A percentile compares a stretch with the other conserved stretches of the same genome.
Evolutionary conservation across 2,113 vertebrate genomes (phyloP).

Genomic region (Neodon shergylaensis): DNA sequence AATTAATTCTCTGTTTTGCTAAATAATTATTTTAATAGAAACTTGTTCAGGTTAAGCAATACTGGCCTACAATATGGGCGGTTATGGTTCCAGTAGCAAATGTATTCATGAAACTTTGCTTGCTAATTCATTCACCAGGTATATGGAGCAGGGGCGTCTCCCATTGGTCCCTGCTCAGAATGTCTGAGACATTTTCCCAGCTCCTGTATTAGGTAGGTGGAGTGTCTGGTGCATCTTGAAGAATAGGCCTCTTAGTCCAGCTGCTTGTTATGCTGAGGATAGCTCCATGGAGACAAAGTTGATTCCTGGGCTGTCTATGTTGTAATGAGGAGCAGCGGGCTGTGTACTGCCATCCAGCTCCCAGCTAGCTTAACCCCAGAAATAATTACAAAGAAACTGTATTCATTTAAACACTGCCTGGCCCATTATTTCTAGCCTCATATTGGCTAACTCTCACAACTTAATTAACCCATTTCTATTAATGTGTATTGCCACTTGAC

Average conservation of each 20-base stretch:
- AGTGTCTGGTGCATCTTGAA: background rate
- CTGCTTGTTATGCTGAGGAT: background rate
- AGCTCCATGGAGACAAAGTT: background rate
- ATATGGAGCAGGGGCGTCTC: background rate
- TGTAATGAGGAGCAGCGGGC: too few species aligned
- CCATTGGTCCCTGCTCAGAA: background rate
- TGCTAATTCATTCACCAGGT: background rate
- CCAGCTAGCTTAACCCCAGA: too few species aligned
- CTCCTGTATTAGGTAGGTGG: background rate
- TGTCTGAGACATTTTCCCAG: background rate
- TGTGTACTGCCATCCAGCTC: too few species aligned
- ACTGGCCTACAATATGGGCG: background rate
- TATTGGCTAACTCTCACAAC: too few species aligned
- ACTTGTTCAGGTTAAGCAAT: background rate
- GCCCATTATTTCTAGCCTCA: too few species aligned
- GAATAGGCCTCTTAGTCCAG: background rate
- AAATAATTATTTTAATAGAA: background rate
- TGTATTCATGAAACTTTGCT: background rate
- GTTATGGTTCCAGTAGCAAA: background rate
- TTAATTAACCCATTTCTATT: too few species aligned
- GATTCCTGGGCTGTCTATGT: background rate
- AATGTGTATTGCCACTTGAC: too few species aligned
- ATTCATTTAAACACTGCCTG: too few species aligned
- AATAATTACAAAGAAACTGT: too few species aligned
- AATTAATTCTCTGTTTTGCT: background rate